phyloP scores from a whole-genome alignment of 2,797 vertebrate species.

The Muscicapa comitata region DNA sequence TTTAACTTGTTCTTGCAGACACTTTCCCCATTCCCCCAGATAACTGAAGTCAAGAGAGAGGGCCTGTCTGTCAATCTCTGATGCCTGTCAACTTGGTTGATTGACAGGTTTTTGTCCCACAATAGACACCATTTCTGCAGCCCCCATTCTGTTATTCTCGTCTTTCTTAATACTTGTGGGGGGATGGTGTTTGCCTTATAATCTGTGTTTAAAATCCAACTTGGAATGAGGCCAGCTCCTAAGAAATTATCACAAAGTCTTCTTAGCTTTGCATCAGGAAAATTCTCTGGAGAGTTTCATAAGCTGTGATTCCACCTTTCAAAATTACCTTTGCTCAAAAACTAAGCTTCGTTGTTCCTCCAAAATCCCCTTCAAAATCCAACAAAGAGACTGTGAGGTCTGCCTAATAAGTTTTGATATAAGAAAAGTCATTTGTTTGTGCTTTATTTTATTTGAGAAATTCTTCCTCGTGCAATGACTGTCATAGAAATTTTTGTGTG shows the following conservation, averaged over 20 bases:
- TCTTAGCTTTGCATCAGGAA: conserved; percentile 76
- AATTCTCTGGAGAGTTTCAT: conserved; percentile 74
- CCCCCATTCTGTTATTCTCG: conserved; percentile 74
- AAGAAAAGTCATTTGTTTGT: neutral
- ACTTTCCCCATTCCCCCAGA: conserved; percentile 86
- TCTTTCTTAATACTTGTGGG: conserved; percentile 78
- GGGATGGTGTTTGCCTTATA: conserved; percentile 82
- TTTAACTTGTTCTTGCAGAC: conserved; percentile 86
- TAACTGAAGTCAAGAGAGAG: conserved; percentile 84
- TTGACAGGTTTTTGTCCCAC: conserved; percentile 87
- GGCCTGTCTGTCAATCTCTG: conserved; percentile 82
- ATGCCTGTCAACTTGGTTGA: conserved; percentile 84
- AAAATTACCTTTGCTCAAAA: conserved; percentile 77
- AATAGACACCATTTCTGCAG: conserved; percentile 80
- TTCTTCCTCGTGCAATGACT: neutral
- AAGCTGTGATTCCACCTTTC: conserved; percentile 75
- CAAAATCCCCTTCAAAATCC: conserved; percentile 75
- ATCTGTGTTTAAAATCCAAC: conserved; percentile 82
- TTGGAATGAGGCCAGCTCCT: conserved; percentile 78
- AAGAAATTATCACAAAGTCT: conserved; percentile 80
- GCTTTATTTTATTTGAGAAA: conserved; percentile 13
- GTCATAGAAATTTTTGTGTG: neutral
- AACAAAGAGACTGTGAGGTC: conserved; percentile 49
- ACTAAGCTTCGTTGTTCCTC: conserved; percentile 70
- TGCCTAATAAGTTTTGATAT: conserved; percentile 41